Evolutionary conservation across 2,888 invertebrate species (phyloP).

Genomic region (Eupithecia subfuscata): DNA sequence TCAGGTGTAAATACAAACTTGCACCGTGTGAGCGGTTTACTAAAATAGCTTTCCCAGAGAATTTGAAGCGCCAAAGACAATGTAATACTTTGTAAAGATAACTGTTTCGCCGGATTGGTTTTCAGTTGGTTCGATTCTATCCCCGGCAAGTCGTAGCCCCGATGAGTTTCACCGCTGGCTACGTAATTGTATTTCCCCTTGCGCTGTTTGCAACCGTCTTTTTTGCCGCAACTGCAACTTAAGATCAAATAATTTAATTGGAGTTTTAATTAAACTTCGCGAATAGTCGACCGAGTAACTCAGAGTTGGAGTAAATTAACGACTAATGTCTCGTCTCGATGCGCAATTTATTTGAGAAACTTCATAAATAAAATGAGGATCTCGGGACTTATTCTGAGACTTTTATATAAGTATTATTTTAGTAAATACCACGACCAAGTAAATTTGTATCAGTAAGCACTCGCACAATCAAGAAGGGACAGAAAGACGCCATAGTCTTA

Average conservation of each 20-base stretch:
- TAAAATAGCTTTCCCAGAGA: constrained; percentile 69
- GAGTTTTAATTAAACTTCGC: constrained; percentile 36
- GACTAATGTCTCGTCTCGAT: constrained; percentile 11
- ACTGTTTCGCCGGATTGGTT: constrained; percentile 53
- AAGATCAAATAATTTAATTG: constrained; percentile 34
- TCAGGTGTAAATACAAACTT: constrained; percentile 7
- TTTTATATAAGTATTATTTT: background rate
- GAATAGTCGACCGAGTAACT: constrained; percentile 30
- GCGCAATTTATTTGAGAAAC: constrained; percentile 13
- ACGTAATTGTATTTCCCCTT: constrained; percentile 56
- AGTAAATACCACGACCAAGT: background rate
- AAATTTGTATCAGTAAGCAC: background rate
- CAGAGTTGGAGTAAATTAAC: constrained; percentile 16
- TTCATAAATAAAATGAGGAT: constrained; percentile 7
- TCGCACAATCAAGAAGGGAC: background rate
- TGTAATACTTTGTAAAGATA: constrained; percentile 60
- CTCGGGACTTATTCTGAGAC: background rate
- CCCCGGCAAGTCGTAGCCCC: constrained; percentile 44
- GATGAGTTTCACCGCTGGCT: constrained; percentile 54
- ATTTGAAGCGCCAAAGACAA: constrained; percentile 58
- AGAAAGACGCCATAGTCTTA: background rate
- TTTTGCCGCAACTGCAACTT: constrained; percentile 31
- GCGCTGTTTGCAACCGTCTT: constrained; percentile 35
- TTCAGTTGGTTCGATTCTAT: constrained; percentile 59
- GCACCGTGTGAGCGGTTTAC: constrained; percentile 45